Base-by-base conservation (phyloP, 2,797 vertebrate species). In the Phoeniculus purpureus region DNA sequence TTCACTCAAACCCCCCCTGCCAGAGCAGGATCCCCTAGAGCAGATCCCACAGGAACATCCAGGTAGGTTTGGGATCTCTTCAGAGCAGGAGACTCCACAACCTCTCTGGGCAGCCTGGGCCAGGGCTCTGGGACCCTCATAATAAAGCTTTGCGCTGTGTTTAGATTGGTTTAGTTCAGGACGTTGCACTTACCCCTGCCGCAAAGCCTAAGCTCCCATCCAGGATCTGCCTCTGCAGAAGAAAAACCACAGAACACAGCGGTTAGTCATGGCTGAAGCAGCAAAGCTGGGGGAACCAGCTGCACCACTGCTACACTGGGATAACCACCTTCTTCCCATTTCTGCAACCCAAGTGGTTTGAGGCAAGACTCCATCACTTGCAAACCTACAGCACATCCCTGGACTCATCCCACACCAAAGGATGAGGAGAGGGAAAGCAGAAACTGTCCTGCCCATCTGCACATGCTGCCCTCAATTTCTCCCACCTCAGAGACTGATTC, bases 151-250 rank as follows among this genome's bases (percentile, higher is more conserved):
- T 43, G 43, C 14, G 13, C 14, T 43, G 43, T 43, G 43, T 43
- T 43, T 43, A 43, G 43, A 43, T 43, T 43, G 43, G 14, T 43
- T 11, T 43, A 6, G 43, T 16, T 43, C 7, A 56, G 31, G 72
- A 43, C 4, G 82, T 11, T 48, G 59, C 59, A 97, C 96, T 97
- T 90, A 99, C 99, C 98, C 99, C 99, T 1, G 99, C 99, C 1
- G 99, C 99, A 40, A 99, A 99, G 85, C 99, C 99, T 71, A 99
- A 97, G 96, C 99, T 99, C 85, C 99, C 99, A 96, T 99, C 99
- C 65, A 99, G 96, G 89, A 99, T 98, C 81, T 96, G 97, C 93
- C 98, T 99, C 99, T 99, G 95, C 45, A 95, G 90, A 92, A 89
- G 87, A 92, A 3, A 79, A 61, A 40, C 18, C 64, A 93, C 15